Evolutionary conservation across 2,113 vertebrate species (phyloP), one percentile per base, ranked within the genome.

Genomic region (Rallus limicola): DNA sequence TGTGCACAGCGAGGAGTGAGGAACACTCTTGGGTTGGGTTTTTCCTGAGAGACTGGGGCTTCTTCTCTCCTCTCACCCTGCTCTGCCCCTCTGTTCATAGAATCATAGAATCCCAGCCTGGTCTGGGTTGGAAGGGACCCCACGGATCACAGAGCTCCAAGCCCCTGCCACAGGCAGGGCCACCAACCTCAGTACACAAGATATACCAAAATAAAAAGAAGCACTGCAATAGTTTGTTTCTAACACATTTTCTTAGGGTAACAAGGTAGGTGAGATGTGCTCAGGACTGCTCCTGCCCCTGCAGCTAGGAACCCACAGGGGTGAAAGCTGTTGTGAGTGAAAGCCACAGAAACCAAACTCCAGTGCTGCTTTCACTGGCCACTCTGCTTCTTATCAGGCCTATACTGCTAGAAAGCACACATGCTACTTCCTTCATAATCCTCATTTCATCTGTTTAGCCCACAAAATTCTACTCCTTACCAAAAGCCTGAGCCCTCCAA

Each of bases 231-330:
- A 10, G 77, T 50, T 40, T 24, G 55, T 23, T 83, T 23, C 26
- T n/a, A 67, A 40, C 0, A 0, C 10, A 13, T 64, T 68, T 59
- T 62, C 26, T 48, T 44, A 69, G n/a, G 24, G 60, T 56, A 68
- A 36, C 5, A 68, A 59, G 17, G 38, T 21, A 65, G 14, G 18
- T 2, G 23, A 60, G 34, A 19, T 16, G 9, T 0, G 2, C 0
- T 0, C 3, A 15, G 67, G 50, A 46, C 33, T 77, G 18, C 15
- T 76, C 69, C 63, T 81, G 56, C 56, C 46, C 50, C 58, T 29
- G 48, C 16, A 44, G 48, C 36, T 21, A 18, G 34, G 40, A 88
- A 58, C 23, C 24, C 21, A n/a, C 0, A 2, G 19, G 46, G 29
- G 17, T 56, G 31, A 50, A 65, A 65, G 50, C 18, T 29, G 10